These are phyloP conservation scores for Chelonoidis abingdonii DNA, from an alignment of 2,113 vertebrate genomes.

Conservation along the genomic window DNA sequence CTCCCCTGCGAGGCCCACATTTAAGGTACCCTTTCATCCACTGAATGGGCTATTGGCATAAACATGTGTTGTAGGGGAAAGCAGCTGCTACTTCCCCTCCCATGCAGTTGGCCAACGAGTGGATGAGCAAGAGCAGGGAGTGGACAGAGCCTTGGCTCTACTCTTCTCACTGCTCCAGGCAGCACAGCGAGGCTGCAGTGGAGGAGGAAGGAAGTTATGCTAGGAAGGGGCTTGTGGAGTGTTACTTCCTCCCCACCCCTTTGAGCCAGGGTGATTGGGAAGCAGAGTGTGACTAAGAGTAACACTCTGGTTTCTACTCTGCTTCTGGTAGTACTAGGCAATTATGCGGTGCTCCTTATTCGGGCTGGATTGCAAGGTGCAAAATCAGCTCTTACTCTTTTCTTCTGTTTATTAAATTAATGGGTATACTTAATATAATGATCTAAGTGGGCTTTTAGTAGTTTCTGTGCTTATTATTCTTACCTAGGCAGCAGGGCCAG, in stretches of 20 bases:
- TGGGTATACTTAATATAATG: neutral
- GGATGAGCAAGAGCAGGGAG: neutral
- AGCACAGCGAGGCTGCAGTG: neutral
- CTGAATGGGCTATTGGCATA: neutral
- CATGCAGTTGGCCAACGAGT: accelerated
- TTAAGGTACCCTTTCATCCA: neutral
- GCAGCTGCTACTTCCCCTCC: neutral
- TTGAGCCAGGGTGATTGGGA: neutral
- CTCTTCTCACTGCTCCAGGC: neutral
- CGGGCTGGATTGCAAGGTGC: neutral
- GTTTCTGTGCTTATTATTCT: neutral
- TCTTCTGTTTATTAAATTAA: neutral
- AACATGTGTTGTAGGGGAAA: neutral
- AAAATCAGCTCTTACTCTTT: neutral
- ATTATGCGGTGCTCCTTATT: neutral
- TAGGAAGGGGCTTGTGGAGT: neutral
- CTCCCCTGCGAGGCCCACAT: too few relatives aligned
- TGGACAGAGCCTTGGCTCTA: neutral
- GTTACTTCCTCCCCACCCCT: neutral
- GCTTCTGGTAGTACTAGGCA: neutral
- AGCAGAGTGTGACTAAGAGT: neutral
- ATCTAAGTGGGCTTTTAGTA: neutral
- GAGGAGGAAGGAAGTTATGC: neutral
- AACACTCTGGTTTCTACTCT: accelerated
- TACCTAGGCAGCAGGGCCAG: neutral